Conservation (phyloP, 1,140 invertebrate genomes). For the Piezodorus guildinii region DNA sequence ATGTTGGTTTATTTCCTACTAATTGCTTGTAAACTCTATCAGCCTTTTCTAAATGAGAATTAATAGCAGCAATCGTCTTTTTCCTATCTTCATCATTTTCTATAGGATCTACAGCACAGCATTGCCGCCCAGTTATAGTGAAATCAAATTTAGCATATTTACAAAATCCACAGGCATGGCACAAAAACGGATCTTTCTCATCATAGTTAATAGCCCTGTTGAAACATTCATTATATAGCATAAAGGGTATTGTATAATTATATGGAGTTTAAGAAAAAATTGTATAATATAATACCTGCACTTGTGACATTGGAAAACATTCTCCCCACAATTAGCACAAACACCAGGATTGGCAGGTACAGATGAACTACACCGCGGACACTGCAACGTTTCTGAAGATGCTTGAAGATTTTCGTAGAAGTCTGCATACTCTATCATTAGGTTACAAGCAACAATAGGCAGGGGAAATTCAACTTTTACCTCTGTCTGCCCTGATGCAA, state of each 20-base stretch:
- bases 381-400: conserved; percentile 82
- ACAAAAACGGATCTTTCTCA: conserved; percentile 97
- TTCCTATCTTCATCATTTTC: conserved; percentile 91
- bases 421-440: conserved; percentile 98
- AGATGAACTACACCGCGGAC: conserved; percentile 88
- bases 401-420: conserved; percentile 86
- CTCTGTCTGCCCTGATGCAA: conserved; percentile 86
- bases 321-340: conserved; percentile 95
- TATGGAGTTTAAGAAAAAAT: neutral
- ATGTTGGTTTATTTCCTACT: conserved; percentile 72
- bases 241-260: too few species aligned
- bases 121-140: conserved; percentile 75
- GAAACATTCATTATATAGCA: conserved; percentile 17
- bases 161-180: conserved; percentile 96
- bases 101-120: conserved; percentile 92
- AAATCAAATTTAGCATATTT: conserved; percentile 99
- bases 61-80: conserved; percentile 40
- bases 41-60: conserved; percentile 78
- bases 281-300: conserved; percentile 51
- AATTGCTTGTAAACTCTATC: conserved; percentile 87
- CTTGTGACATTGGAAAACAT: conserved; percentile 97
- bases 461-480: conserved; percentile 92
- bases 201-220: conserved; percentile 92
- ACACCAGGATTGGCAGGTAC: conserved; percentile 95
- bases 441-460: conserved; percentile 91